phyloP scores from a whole-genome alignment of 1,140 invertebrate species.

The Aphis gossypii region DNA sequence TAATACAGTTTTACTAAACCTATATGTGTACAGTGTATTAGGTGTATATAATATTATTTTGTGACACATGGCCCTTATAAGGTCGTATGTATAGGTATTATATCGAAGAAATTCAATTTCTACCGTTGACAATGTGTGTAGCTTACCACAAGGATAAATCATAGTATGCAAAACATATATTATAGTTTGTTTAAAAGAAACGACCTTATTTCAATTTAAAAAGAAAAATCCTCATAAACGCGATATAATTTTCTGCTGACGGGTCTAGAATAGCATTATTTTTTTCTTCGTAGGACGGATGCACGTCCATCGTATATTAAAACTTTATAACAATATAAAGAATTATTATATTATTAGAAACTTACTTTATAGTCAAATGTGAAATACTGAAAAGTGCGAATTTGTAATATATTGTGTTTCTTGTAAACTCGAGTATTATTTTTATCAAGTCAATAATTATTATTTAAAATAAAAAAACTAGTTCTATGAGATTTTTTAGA shows the following conservation, averaged over 20 bases:
- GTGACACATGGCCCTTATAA: background rate
- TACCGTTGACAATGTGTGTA: background rate
- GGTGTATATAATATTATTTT: background rate
- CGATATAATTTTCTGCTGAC: background rate
- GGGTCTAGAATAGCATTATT: background rate
- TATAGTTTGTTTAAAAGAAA: background rate
- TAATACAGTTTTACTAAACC: background rate
- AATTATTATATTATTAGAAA: background rate
- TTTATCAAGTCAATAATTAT: too few species aligned
- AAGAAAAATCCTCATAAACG: background rate
- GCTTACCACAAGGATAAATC: background rate
- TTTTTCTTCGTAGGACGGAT: background rate
- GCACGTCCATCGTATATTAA: background rate
- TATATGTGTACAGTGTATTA: background rate
- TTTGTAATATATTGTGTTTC: background rate
- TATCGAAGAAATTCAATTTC: background rate
- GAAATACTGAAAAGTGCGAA: background rate
- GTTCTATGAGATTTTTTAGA: background rate
- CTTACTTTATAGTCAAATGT: background rate
- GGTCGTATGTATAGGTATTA: background rate
- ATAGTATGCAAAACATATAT: background rate
- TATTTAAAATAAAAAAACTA: background rate
- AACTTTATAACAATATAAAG: background rate
- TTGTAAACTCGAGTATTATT: background rate
- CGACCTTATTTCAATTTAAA: background rate